Evolutionary conservation across 2,888 invertebrate species (phyloP), one percentile per base, ranked within the genome.

Genomic region (Pristionchus arcanus): DNA sequence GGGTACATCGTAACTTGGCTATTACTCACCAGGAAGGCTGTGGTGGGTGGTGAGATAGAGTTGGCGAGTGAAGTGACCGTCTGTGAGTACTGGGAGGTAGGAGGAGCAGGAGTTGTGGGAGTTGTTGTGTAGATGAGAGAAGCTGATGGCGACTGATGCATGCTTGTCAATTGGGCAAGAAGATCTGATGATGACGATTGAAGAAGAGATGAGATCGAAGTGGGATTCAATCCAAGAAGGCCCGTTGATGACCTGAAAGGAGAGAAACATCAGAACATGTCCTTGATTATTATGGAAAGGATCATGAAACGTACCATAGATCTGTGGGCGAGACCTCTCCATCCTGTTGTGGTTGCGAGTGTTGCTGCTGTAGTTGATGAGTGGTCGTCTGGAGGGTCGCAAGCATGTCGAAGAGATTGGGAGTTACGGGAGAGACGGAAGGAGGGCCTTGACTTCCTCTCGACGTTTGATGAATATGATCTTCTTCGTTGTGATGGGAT

Each of bases 331-430:
- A 81, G 28, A 81, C 59, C 34, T 59, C 59, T 55, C 55, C 87
- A n/a, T n/a, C n/a, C 28, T 59, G 42, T 2, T 25, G 66, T 28
- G 87, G 53, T 21, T 53, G 66, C n/a, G 37, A 37, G 21, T 88
- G 71, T n/a, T 49, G 87, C 88, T 88, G 88, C 88, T 59, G 88
- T n/a, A 74, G 74, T 37, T 66, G 42, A 13, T 71, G 71, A 15
- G 63, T 63, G 59, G 59, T 59, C 7, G 31, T 37, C 53, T 66
- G 87, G 21, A 53, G 87, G 2, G n/a, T 15, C 31, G 28, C 28
- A 25, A 89, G 42, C 49, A 89, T 89, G 21, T 89, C 89, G 89
- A 66, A 83, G 37, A 89, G 89, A n/a, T 37, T 81, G 37, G 89
- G 66, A 28, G 59, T 89, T 28, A 83, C 66, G 37, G 89, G 83